phyloP scores from a whole-genome alignment of 2,888 invertebrate genomes.

The Volucella bombylans region DNA sequence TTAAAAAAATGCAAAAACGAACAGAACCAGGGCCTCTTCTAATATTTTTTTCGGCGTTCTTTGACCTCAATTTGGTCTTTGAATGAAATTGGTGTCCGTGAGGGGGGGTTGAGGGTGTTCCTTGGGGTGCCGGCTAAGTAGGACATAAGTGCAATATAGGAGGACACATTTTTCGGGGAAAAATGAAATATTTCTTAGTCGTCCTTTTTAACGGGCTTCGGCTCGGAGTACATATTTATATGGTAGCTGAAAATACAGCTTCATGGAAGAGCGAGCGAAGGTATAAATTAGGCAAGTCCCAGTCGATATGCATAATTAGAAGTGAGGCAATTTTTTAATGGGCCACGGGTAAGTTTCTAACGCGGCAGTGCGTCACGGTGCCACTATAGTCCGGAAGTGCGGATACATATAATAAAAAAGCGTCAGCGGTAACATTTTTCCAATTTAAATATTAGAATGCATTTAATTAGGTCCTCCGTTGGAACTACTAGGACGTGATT shows the following conservation, averaged over 20 bases:
- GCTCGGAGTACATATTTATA: neutral
- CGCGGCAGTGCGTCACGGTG: neutral
- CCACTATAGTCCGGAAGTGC: too few relatives aligned
- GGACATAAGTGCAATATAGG: conserved; percentile 60
- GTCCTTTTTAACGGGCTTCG: conserved; percentile 19
- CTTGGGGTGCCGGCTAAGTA: conserved; percentile 14
- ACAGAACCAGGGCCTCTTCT: conserved; percentile 46
- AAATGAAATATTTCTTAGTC: conserved; percentile 4
- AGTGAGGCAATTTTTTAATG: conserved; percentile 50
- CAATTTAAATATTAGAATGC: conserved; percentile 72
- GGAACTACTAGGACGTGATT: neutral
- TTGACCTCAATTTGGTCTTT: neutral
- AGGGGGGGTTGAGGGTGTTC: neutral
- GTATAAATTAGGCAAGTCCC: conserved; percentile 62
- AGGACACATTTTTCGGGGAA: conserved; percentile 4
- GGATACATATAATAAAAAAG: too few relatives aligned
- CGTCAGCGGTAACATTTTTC: conserved; percentile 34
- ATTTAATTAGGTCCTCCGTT: conserved; percentile 61
- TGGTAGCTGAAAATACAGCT: neutral
- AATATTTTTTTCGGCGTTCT: conserved; percentile 51
- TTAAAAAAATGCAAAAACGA: conserved; percentile 59
- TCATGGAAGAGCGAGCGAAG: neutral
- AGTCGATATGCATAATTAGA: conserved; percentile 55
- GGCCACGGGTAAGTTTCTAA: conserved; percentile 37
- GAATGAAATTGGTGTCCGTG: neutral